Base-by-base conservation (phyloP, 2,888 invertebrate genomes). In the Megalurothrips usitatus region DNA sequence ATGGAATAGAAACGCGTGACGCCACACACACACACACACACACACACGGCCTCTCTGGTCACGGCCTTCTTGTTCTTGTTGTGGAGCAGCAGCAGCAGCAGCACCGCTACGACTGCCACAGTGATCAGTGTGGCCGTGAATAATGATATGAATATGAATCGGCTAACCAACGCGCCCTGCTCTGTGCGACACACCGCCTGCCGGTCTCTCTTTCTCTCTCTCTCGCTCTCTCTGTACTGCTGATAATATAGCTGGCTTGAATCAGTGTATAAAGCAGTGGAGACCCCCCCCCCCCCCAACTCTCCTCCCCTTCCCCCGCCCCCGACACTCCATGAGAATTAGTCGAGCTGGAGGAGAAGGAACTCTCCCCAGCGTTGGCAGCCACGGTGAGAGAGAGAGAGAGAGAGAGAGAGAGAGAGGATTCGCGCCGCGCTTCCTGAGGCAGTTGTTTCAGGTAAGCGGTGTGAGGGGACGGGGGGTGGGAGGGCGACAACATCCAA, bases 391-490 rank as follows among this genome's bases (percentile, higher is more conserved):
- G 34, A 6, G 3, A 43, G 34, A 43, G 34, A 43, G 34, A 43
- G 34, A n/a, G n/a, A n/a, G n/a, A n/a, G 34, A 4, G 34, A 6
- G 3, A 43, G 34, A 43, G 34, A 43, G 34, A 43, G 34, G 34
- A 43, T 43, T 43, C 34, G 17, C 52, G n/a, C 58, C 14, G 6
- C 52, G 58, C 26, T 75, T 75, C 68, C 68, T 75, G 68, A 26
- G 68, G 68, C 68, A 26, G 68, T 75, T 75, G 68, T 75, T 75
- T 12, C 68, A 75, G 68, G 68, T 75, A 75, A 75, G 68, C 68
- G 68, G 68, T 75, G 68, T 75, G 68, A 23, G 26, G 68, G 26
- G 34, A 6, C 3, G 34, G 34, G 34, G 3, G 3, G 34, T 4
- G 34, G 34, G 34, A 6, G 34, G 34, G 3, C 34, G 34, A 75